A percentile compares a stretch with the other conserved stretches of the same genome.
Evolutionary conservation across 1,140 invertebrate genomes (phyloP).

Genomic region (Aphidius ervi): DNA sequence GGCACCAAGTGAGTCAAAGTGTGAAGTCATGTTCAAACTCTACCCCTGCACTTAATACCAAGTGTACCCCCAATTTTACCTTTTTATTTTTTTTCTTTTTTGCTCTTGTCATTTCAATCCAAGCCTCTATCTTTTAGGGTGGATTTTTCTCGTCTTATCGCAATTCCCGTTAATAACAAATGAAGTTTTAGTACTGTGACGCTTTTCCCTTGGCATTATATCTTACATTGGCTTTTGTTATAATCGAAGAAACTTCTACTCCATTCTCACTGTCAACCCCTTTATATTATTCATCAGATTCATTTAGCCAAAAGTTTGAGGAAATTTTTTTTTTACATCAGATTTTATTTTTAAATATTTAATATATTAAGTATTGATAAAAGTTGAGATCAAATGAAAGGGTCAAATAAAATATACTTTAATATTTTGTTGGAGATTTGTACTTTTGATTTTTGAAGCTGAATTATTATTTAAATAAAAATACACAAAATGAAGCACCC

Average conservation of each 20-base stretch:
- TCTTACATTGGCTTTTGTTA: conserved; percentile 42
- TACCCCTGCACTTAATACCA: conserved; percentile 47
- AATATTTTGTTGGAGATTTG: too few species aligned
- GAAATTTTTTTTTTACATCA: conserved; percentile 1
- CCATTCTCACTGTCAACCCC: conserved; percentile 46
- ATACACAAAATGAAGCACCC: conserved; percentile 40
- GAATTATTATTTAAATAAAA: conserved; percentile 50
- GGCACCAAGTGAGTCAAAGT: conserved; percentile 47
- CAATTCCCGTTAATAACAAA: conserved; percentile 48
- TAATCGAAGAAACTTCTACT: conserved; percentile 47
- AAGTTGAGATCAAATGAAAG: too few species aligned
- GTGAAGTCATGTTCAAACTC: conserved; percentile 53
- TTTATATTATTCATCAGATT: conserved; percentile 47
- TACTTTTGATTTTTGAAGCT: background rate
- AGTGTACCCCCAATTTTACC: conserved; percentile 24
- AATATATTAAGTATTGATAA: too few species aligned
- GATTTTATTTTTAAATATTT: too few species aligned
- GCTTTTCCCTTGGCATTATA: conserved; percentile 28
- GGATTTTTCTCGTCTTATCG: background rate
- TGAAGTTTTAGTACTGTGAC: conserved; percentile 38
- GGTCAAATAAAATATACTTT: too few species aligned
- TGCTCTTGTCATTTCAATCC: background rate
- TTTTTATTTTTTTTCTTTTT: conserved; percentile 11
- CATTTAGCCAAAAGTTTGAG: conserved; percentile 48
- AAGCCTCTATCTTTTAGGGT: conserved; percentile 8